Base-by-base conservation (phyloP, 2,113 vertebrate species). In the Oenanthe oenanthe region DNA sequence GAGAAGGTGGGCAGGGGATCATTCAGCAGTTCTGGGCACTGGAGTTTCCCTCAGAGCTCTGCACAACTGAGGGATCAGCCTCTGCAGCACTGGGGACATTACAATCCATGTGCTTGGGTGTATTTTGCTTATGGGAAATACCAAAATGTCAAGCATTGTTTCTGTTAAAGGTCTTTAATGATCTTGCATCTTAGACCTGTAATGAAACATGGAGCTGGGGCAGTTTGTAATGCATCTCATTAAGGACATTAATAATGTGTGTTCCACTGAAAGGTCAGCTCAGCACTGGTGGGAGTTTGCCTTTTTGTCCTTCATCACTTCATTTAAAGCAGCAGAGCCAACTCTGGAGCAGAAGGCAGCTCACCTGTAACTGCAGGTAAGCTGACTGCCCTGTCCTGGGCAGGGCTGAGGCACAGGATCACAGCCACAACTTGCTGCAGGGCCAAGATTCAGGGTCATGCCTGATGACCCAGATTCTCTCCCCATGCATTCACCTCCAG, bases 71-170 rank as follows among this genome's bases (percentile, higher is more conserved):
- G 92, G 92, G 29, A 38, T 43, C 54, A 92, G 84, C 65, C 96
- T 74, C 56, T 76, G 93, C 95, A 91, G 83, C 70, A 32, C 60
- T 21, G 43, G 31, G 95, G 74, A 72, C 79, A 77, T 96, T 88
- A 70, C 17, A 95, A 76, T 94, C 80, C 93, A 17, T 74, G 82
- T 74, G 96, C 96, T 21, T 92, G 86, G 87, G 70, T 73, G 63
- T 91, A 88, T 96, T 97, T 98, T 97, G 97, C 97, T 98, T 98
- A 96, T 97, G 97, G 97, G 97, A 98, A 98, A 97, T 97, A 98
- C 89, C 97, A 98, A 98, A 98, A 98, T 98, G 98, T 98, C 98
- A 98, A 98, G 96, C 95, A 97, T 70, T 98, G 98, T 98, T 98
- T 98, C 98, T 97, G 97, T 95, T 97, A 98, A 98, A 98, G 97